phyloP scores from a whole-genome alignment of 2,113 vertebrate species.

The Poecile atricapillus region DNA sequence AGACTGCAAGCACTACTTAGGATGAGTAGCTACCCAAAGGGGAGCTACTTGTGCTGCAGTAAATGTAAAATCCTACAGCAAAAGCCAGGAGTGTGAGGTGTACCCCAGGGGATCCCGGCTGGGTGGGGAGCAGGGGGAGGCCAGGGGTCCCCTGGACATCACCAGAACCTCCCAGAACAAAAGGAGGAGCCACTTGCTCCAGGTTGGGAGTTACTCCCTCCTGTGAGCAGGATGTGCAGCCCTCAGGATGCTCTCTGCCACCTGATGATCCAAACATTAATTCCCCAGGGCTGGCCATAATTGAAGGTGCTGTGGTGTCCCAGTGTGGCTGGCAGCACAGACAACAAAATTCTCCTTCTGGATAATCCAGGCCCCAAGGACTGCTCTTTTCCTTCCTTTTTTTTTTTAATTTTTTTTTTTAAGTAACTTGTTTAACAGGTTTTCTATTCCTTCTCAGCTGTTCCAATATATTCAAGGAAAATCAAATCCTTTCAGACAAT shows the following conservation, averaged over 20 bases:
- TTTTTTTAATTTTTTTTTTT: no score
- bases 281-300: neutral
- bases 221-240: neutral
- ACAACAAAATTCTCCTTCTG: neutral
- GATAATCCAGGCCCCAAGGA: neutral
- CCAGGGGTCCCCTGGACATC: no score
- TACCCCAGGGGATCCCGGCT: neutral
- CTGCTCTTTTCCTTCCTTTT: neutral
- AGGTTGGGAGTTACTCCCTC: rapidly evolving
- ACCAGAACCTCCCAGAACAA: neutral
- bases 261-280: neutral
- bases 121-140: neutral
- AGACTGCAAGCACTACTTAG: neutral
- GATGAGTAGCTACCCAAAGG: neutral
- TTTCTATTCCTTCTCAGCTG: neutral
- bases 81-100: neutral
- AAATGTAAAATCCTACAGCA: neutral
- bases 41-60: neutral
- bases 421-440: neutral
- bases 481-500: constrained; percentile 54
- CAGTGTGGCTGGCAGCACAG: neutral
- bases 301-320: neutral
- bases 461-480: constrained; percentile 35
- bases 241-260: neutral
- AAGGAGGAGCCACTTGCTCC: neutral